Evolutionary conservation across 1,140 invertebrate species (phyloP).

Genomic region (Drosophila arizonae): DNA sequence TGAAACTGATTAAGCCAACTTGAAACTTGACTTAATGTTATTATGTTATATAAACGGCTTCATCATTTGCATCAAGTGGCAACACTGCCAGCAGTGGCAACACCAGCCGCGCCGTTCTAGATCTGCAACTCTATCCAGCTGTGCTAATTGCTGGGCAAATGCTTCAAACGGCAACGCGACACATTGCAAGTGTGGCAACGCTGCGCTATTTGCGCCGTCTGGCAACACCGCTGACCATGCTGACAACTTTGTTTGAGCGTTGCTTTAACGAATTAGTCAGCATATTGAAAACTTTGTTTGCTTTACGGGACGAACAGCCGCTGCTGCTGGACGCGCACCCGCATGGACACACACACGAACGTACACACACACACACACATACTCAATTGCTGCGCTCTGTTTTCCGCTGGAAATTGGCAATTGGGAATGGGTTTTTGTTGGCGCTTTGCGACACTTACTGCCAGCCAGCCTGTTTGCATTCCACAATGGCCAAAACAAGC

Average conservation of each 20-base stretch:
- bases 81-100: not conserved
- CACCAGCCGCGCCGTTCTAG: not conserved
- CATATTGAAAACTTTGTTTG: conserved; percentile 26
- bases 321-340: conserved; percentile 5
- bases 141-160: no score
- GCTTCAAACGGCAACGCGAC: no score
- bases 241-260: conserved; percentile 29
- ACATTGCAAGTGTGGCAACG: conserved; percentile 21
- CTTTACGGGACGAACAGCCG: not conserved
- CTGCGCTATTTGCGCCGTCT: not conserved
- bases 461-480: conserved; percentile 60
- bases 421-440: conserved; percentile 51
- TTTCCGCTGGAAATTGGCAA: conserved; percentile 46
- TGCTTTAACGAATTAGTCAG: conserved; percentile 23
- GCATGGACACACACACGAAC: not conserved
- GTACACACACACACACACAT: not conserved
- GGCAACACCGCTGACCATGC: conserved; percentile 33
- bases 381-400: not conserved
- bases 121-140: not conserved
- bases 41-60: no score
- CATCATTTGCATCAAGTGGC: not conserved
- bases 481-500: conserved; percentile 71
- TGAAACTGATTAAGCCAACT: no score
- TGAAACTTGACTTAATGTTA: no score
- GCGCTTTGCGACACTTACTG: conserved; percentile 58